Evolutionary conservation across 2,113 vertebrate genomes (phyloP), one percentile per base, ranked within the genome.

Genomic region (Tragulus kanchil): DNA sequence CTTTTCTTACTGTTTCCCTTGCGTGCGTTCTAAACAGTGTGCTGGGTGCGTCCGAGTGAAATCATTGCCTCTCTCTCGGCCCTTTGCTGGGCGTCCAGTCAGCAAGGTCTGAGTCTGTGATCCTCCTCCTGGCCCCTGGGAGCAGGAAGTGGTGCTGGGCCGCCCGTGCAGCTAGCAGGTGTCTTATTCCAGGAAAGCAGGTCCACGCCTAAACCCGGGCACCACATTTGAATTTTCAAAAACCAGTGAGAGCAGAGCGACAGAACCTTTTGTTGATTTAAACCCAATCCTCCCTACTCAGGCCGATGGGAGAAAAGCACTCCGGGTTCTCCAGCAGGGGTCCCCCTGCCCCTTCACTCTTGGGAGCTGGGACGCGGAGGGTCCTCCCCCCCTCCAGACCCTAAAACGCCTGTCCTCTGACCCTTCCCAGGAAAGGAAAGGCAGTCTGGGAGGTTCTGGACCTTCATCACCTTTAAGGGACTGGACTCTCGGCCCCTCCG

Each of bases 221-320:
- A 0, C n/a, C 16, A 61, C 16, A 3, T 88, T 50, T 88, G 85
- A 90, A 83, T 89, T 90, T 50, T 71, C 84, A 89, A 56, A 92
- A 61, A 8, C 36, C 69, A 23, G 92, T 83, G 9, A 78, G 84
- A 0, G 21, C 67, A 0, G 26, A 5, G 77, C 59, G 14, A 23
- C 52, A 9, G 42, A 69, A 48, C 31, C 87, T 26, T 83, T 17
- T 92, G 96, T 97, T 95, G 93, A 14, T 89, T 69, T 52, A 97
- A 97, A 93, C 97, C 96, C 96, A 89, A 36, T 93, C 96, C 78
- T 75, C 71, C 78, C 85, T 85, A 42, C 64, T 85, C n/a, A 79
- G 78, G 28, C 45, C 25, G 19, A 9, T 82, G 86, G 67, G 82
- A 91, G 78, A 62, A 12, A 36, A 0, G 5, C 48, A 10, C 19